Evolutionary conservation across 2,113 vertebrate genomes (phyloP).

Genomic region (Eudyptes chrysolophus): DNA sequence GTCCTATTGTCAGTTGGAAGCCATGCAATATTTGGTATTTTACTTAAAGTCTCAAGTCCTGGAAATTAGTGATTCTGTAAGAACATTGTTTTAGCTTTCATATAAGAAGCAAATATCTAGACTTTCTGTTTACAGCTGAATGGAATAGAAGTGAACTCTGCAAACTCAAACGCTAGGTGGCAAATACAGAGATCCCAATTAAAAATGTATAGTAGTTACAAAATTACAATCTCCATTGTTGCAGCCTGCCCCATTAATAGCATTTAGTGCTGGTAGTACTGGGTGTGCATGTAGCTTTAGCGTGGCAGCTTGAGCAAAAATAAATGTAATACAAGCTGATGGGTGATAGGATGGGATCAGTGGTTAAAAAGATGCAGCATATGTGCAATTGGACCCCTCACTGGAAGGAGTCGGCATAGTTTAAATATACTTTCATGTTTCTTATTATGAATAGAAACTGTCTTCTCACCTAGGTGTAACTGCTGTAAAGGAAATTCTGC

Average conservation of each 20-base stretch:
- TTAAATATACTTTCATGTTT: not conserved
- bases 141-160: not conserved
- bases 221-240: not conserved
- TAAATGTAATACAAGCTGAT: not conserved
- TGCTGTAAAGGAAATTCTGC: not conserved
- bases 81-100: not conserved
- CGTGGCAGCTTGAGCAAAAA: not conserved
- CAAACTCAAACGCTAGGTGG: not conserved
- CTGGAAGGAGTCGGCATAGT: not conserved
- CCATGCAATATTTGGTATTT: not conserved
- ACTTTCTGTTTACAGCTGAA: not conserved
- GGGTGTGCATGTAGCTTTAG: not conserved
- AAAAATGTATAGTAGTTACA: accelerated
- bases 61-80: not conserved
- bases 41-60: not conserved
- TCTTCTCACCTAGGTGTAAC: not conserved
- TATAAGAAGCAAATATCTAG: not conserved
- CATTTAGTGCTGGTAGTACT: not conserved
- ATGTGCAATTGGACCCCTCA: not conserved
- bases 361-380: not conserved
- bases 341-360: not conserved
- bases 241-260: not conserved
- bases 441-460: not conserved
- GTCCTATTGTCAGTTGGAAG: not conserved
- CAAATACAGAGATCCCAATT: not conserved